phyloP scores from a whole-genome alignment of 2,797 vertebrate genomes.

The Coregonus ussuriensis region DNA sequence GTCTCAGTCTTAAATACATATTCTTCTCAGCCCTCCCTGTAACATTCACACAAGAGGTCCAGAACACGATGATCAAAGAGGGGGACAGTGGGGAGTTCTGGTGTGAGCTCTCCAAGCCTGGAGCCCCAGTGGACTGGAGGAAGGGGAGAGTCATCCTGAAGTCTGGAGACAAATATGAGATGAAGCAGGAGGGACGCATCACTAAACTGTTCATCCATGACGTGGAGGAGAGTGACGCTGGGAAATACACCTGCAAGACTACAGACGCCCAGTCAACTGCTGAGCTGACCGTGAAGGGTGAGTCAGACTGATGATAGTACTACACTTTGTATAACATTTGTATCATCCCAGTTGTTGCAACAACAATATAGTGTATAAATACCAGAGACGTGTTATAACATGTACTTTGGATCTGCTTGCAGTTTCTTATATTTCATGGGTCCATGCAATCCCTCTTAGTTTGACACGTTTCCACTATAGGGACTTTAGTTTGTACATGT shows the following conservation, averaged over 20 bases:
- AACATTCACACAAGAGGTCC: constrained; percentile 56
- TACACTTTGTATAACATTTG: no score
- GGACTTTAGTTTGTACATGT: not conserved
- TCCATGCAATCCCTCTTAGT: no score
- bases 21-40: not conserved
- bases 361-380: no score
- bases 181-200: constrained; percentile 72
- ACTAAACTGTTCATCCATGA: constrained; percentile 78
- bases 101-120: constrained; percentile 83
- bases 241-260: constrained; percentile 87
- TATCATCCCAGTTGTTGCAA: no score
- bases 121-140: constrained; percentile 82
- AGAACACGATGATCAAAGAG: constrained; percentile 80
- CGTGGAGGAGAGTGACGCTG: constrained; percentile 82
- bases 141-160: constrained; percentile 86
- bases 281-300: constrained; percentile 82
- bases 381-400: no score
- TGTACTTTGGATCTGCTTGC: no score
- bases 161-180: constrained; percentile 86
- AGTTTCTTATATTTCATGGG: no score
- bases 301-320: constrained; percentile 27
- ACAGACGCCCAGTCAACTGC: constrained; percentile 82
- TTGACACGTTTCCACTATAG: no score
- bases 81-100: constrained; percentile 72
- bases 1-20: no score